Evolutionary conservation across 2,113 vertebrate species (phyloP).

Genomic region (Lagopus muta): DNA sequence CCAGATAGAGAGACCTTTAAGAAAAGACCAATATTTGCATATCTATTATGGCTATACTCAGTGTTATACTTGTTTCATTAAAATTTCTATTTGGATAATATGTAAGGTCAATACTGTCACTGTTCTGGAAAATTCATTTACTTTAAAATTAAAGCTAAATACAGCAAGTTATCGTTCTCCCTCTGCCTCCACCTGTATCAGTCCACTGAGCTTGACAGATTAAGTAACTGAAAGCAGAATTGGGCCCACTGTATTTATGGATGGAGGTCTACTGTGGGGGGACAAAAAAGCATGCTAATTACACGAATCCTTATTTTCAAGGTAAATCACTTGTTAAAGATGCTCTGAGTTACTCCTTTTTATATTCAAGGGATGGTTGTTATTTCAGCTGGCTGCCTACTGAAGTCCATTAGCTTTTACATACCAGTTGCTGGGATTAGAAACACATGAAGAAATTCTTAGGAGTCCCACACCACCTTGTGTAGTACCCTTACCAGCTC

Average conservation of each 20-base stretch:
- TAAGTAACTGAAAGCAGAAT: background rate
- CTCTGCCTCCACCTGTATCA: constrained; percentile 59
- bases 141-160: constrained; percentile 82
- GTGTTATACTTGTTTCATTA: constrained; percentile 85
- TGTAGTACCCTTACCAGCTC: background rate
- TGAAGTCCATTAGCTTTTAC: constrained; percentile 56
- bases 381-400: constrained; percentile 48
- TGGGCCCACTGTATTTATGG: background rate
- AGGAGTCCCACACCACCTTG: background rate
- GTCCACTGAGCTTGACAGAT: background rate
- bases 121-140: constrained; percentile 85
- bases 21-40: constrained; percentile 89
- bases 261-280: background rate
- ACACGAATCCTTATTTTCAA: background rate
- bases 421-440: constrained; percentile 12
- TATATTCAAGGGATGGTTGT: background rate
- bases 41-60: constrained; percentile 84
- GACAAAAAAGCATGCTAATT: constrained; percentile 51
- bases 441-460: constrained; percentile 34
- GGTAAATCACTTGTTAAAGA: constrained; percentile 37
- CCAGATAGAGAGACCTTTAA: constrained; percentile 83
- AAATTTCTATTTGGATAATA: constrained; percentile 86
- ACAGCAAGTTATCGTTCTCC: constrained; percentile 67
- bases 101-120: constrained; percentile 86
- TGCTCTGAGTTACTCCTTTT: constrained; percentile 7